Evolutionary conservation across 2,888 invertebrate genomes (phyloP).

Genomic region (Lypha dubia): DNA sequence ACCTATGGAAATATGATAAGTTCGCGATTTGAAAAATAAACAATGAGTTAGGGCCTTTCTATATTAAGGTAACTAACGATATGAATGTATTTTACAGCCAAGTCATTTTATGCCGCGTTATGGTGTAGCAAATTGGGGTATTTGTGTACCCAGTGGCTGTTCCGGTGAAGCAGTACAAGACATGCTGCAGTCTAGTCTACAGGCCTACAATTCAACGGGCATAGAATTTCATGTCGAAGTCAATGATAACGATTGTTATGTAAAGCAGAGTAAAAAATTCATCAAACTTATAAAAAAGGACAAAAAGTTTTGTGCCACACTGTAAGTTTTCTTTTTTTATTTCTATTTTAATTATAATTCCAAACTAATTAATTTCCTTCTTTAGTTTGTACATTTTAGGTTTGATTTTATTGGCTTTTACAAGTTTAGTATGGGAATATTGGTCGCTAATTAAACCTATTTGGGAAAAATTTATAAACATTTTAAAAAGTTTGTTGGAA

Average conservation of each 20-base stretch:
- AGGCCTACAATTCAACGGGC: conserved; percentile 86
- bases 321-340: too few relatives aligned
- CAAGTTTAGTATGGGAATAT: conserved; percentile 61
- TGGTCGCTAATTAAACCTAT: conserved; percentile 50
- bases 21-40: too few relatives aligned
- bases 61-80: too few relatives aligned
- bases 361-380: background rate
- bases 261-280: conserved; percentile 81
- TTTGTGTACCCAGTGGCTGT: conserved; percentile 88
- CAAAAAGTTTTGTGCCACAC: conserved; percentile 83
- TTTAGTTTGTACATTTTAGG: conserved; percentile 64
- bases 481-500: conserved; percentile 42
- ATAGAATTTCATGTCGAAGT: conserved; percentile 86
- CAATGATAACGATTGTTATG: conserved; percentile 85
- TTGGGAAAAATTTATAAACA: background rate
- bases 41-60: too few relatives aligned
- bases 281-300: conserved; percentile 78
- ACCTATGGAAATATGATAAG: too few relatives aligned
- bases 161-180: conserved; percentile 84
- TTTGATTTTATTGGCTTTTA: conserved; percentile 27
- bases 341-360: background rate
- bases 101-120: conserved; percentile 89
- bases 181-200: conserved; percentile 85
- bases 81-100: conserved; percentile 84
- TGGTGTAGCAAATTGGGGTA: conserved; percentile 88